Conservation (phyloP, 2,113 vertebrate genomes). For the Eulacestoma nigropectus region DNA sequence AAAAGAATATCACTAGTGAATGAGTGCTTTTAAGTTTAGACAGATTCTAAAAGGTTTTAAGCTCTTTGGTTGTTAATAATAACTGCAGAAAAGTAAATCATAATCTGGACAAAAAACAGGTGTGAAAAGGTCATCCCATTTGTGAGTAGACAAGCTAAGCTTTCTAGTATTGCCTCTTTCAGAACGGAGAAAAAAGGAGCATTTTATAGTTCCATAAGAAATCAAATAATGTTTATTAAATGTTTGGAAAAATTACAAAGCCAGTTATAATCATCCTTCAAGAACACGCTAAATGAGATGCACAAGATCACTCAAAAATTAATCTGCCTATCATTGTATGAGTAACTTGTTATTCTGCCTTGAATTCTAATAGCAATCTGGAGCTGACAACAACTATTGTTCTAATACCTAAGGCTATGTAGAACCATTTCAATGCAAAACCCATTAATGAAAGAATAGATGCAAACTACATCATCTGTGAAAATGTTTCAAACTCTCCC, state of each 20-base stretch:
- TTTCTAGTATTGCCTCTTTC: background rate
- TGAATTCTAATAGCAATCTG: conserved; percentile 21
- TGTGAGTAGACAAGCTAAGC: background rate
- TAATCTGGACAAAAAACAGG: background rate
- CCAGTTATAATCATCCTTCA: conserved; percentile 27
- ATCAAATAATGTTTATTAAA: background rate
- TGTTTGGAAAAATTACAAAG: background rate
- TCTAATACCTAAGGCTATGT: conserved; percentile 40
- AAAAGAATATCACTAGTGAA: background rate
- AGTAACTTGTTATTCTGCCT: background rate
- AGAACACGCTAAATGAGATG: conserved; percentile 24
- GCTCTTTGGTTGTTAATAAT: background rate
- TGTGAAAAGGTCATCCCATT: background rate
- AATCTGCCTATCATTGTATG: background rate
- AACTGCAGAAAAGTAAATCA: background rate
- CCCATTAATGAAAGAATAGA: conserved; percentile 18
- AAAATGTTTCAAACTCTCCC: background rate
- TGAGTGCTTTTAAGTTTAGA: background rate
- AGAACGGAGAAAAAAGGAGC: background rate
- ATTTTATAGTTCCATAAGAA: background rate
- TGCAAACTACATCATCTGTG: conserved; percentile 4
- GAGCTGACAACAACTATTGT: background rate
- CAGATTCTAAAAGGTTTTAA: background rate
- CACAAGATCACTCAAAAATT: conserved; percentile 42
- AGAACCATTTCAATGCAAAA: conserved; percentile 20